Base-by-base conservation (phyloP, 2,888 invertebrate species). In the Mechanitis mazaeus region DNA sequence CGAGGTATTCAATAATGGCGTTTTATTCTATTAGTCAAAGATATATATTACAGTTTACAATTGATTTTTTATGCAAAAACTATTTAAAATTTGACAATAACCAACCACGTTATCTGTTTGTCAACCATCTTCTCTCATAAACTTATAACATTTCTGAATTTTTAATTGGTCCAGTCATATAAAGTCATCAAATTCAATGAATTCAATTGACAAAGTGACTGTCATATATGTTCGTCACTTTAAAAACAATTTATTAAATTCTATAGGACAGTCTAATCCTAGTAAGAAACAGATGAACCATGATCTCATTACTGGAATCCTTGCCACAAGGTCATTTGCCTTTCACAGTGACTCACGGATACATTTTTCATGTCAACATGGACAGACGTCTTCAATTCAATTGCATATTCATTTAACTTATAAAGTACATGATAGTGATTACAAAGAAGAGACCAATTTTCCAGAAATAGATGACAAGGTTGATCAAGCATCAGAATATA, bases 1-100 rank as follows among this genome's bases (percentile, higher is more conserved):
- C 73, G 90, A 91, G 81, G 93, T 93, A 84, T 53, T 38, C 3
- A 7, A 35, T 45, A 47, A 5, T 35, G 35, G 1, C 1, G 35
- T 35, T 47, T 47, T 47, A 47, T 47, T 47, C 3, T 20, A n/a
- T 3, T 3, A 20, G 7, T 47, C n/a, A 47, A 47, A 47, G 12
- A 7, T 47, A 20, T 20, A n/a, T n/a, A 47, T 47, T 20, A 20
- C 6, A 6, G 3, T 28, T 47, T 20, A 7, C 4, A n/a, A 6
- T n/a, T 47, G 20, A 47, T n/a, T 47, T 6, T 20, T 20, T 20
- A 20, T 20, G 1, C 20, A 20, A 20, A 20, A 20, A 20, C 20
- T 20, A 20, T 20, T 20, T 20, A 20, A 20, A 20, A 20, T 20
- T 20, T 20, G 20, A 20, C 20, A 20, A 20, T 1, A 20, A 20